Base-by-base conservation (phyloP, 2,888 invertebrate genomes). In the Synanthedon vespiformis region DNA sequence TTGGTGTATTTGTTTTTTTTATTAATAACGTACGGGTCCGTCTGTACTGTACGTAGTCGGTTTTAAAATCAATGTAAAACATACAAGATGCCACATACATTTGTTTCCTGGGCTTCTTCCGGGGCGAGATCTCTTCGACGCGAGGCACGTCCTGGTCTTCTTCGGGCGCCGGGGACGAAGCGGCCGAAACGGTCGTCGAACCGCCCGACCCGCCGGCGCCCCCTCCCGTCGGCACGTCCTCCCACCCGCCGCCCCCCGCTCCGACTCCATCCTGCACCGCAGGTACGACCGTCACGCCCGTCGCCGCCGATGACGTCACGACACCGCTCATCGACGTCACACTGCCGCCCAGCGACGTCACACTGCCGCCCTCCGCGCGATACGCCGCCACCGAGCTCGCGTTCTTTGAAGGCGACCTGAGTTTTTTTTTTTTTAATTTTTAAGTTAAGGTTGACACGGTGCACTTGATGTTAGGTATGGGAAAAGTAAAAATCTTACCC, bases 31-130 rank as follows among this genome's bases (percentile, higher is more conserved):
- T 16, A 4, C 18, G 18, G 4, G 18, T 4, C 3, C 1, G 18
- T 22, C n/a, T n/a, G n/a, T n/a, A n/a, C n/a, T n/a, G n/a, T n/a
- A n/a, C n/a, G n/a, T n/a, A n/a, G n/a, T n/a, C n/a, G n/a, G n/a
- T n/a, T n/a, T n/a, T n/a, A 4, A 22, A 54, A 53, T 53, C 11
- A 18, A 22, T 22, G 5, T 22, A 4, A 22, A 34, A 34, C 10
- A 2, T 34, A 34, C 8, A 34, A 34, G 34, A 34, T n/a, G 40
- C 12, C 22, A 89, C 92, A 89, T 82, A 95, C 95, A 95, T 88
- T 80, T 93, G 97, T 72, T 98, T 96, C 55, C 97, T 88, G 0
- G 97, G 95, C 70, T 97, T 97, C 78, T 98, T 98, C 55, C 97
- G 88, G 0, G 97, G 95, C 5, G 92, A 89, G 50, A 73, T 64